phyloP scores from a whole-genome alignment of 2,797 vertebrate species.

The Acipenser oxyrinchus region DNA sequence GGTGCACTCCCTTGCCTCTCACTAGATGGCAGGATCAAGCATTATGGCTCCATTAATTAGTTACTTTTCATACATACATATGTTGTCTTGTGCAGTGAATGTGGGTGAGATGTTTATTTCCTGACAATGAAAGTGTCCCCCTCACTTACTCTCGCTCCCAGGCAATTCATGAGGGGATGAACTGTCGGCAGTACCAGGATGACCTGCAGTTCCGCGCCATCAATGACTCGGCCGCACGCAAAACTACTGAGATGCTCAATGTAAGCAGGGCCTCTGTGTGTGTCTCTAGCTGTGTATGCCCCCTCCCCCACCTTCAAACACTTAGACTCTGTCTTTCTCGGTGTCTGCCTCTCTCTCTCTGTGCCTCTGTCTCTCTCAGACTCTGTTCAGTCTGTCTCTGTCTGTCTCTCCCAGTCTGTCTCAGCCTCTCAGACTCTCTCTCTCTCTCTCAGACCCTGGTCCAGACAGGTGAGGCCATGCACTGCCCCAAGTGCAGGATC shows the following conservation, averaged over 20 bases:
- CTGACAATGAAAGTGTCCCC: not conserved
- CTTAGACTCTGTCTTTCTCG: not conserved
- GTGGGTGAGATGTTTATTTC: not conserved
- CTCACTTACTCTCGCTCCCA: slow-evolving; percentile 25
- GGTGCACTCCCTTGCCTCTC: not conserved
- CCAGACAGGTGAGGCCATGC: slow-evolving; percentile 68
- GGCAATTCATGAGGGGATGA: slow-evolving; percentile 76
- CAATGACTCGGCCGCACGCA: slow-evolving; percentile 66
- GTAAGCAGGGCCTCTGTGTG: slow-evolving; percentile 32
- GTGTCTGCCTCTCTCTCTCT: not conserved
- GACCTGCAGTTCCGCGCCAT: slow-evolving; percentile 60
- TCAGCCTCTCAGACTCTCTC: not conserved
- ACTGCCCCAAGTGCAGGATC: slow-evolving; percentile 71
- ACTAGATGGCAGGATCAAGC: no score
- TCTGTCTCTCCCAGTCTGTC: not conserved
- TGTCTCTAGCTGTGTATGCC: not conserved
- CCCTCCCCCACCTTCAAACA: not conserved
- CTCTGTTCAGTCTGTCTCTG: not conserved
- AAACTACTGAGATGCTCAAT: slow-evolving; percentile 72
- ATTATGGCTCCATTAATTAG: no score
- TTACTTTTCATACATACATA: not conserved
- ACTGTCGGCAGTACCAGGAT: slow-evolving; percentile 78
- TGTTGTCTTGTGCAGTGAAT: not conserved
- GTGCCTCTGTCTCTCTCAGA: not conserved
- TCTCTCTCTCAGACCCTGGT: slow-evolving; percentile 54